Base-by-base conservation (phyloP, 2,888 invertebrate genomes). In the Rotaria sp. region DNA sequence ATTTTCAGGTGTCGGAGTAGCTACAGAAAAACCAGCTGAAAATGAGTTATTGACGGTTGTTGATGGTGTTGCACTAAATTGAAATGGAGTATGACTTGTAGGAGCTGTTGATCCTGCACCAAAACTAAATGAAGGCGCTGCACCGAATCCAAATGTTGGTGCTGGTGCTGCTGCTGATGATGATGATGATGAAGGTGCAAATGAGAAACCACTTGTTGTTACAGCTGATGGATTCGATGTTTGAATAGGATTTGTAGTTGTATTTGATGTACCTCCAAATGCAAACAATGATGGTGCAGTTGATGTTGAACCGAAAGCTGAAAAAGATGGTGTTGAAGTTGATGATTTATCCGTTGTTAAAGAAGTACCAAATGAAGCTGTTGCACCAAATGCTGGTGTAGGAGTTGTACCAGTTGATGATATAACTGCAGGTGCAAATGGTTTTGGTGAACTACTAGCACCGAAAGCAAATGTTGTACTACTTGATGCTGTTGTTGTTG, bases 401-500 rank as follows among this genome's bases (percentile, higher is more conserved):
- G 41, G 26, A 1, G 41, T n/a, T 80, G 45, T n/a, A 26, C 2
- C n/a, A n/a, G 1, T 45, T 26, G 45, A 11, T 45, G 80, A 80
- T 13, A 41, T 35, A 67, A 67, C 67, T 21, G 67, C 35, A 35
- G 67, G 67, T 35, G 67, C 67, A 67, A 67, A 67, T 35, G 67
- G 3, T 35, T 67, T 67, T 21, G 30, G 30, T 67, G 67, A 7
- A 67, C 67, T 67, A 30, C 35, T 11, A 4, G 80, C 41, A 45
- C 41, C 80, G 41, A 80, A 41, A 8, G 80, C 13, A 10, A 45
- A 45, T 41, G 80, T 45, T 8, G 80, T 11, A 41, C 26, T 26
- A 11, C 24, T 24, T 45, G 80, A 80, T 41, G 80, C 45, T 26
- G 80, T 45, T 45, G 80, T 75, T 75, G 75, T 80, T 80, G 80